Conservation (phyloP, 2,797 vertebrate species). For the Anisognathus igniventris region DNA sequence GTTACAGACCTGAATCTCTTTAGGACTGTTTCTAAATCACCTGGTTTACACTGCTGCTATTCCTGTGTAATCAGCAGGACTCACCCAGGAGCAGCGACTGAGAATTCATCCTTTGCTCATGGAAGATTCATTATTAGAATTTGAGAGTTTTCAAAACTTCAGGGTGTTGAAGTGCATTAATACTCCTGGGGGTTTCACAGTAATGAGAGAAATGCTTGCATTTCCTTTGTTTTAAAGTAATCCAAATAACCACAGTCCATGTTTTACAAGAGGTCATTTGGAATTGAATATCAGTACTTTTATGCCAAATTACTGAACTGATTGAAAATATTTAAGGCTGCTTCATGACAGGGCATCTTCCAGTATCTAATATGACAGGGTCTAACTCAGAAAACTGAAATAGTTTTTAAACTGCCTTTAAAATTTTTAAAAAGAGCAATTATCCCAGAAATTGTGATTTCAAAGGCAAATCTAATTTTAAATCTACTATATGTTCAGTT, state of each 20-base stretch:
- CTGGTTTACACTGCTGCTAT: not conserved
- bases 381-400: not conserved
- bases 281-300: not conserved
- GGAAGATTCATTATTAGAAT: not conserved
- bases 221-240: conserved; percentile 17
- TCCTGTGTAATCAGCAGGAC: not conserved
- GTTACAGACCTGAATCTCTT: conserved; percentile 40
- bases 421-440: not conserved
- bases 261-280: not conserved
- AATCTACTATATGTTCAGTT: not conserved
- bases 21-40: conserved; percentile 35
- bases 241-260: not conserved
- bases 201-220: not conserved
- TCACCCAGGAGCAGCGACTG: not conserved
- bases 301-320: not conserved
- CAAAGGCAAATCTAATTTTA: conserved; percentile 11
- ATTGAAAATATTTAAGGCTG: not conserved
- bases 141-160: not conserved
- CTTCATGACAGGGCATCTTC: not conserved
- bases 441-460: conserved; percentile 8
- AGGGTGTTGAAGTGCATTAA: not conserved
- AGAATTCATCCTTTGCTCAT: not conserved
- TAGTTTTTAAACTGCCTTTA: not conserved
- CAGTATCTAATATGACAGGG: not conserved
- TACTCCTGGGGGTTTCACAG: not conserved